A percentile compares a stretch with the other conserved stretches of the same genome.
Evolutionary conservation across 2,888 invertebrate genomes (phyloP).

Genomic region (Drosophila barbarae): DNA sequence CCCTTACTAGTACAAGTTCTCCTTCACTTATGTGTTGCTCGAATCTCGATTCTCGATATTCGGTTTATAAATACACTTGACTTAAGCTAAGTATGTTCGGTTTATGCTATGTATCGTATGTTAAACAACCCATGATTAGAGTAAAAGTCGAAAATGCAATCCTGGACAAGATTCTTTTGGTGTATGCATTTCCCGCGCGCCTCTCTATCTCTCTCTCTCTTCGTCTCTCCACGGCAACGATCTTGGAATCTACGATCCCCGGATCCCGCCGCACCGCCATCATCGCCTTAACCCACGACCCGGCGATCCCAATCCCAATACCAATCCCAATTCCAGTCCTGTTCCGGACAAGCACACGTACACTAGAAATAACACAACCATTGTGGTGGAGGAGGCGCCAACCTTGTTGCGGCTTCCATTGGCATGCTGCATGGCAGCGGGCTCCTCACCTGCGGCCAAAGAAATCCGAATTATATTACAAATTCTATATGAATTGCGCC

Average conservation of each 20-base stretch:
- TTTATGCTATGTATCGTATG: slow-evolving; percentile 64
- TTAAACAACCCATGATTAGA: slow-evolving; percentile 76
- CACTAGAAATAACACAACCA: slow-evolving; percentile 75
- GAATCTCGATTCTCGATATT: slow-evolving; percentile 15
- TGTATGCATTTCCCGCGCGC: slow-evolving; percentile 53
- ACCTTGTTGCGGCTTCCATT: slow-evolving; percentile 59
- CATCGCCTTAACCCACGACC: slow-evolving; percentile 25
- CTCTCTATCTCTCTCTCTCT: not conserved
- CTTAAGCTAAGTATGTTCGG: slow-evolving; percentile 57
- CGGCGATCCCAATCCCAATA: not conserved
- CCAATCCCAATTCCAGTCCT: slow-evolving; percentile 5
- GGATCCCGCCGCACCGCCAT: slow-evolving; percentile 25
- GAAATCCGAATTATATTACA: not conserved
- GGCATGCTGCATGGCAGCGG: slow-evolving; percentile 80
- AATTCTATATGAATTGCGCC: slow-evolving; percentile 2
- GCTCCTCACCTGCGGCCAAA: slow-evolving; percentile 76
- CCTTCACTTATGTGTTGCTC: slow-evolving; percentile 27
- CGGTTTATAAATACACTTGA: slow-evolving; percentile 49
- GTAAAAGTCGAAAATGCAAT: slow-evolving; percentile 75
- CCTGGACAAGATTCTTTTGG: slow-evolving; percentile 71
- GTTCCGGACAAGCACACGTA: slow-evolving; percentile 61
- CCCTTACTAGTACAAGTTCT: slow-evolving; percentile 59
- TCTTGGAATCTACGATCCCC: slow-evolving; percentile 26
- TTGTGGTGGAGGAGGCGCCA: slow-evolving; percentile 66
- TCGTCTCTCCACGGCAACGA: slow-evolving; percentile 6